Conservation (phyloP, 2,888 invertebrate genomes). For the Drosophila phalerata region DNA sequence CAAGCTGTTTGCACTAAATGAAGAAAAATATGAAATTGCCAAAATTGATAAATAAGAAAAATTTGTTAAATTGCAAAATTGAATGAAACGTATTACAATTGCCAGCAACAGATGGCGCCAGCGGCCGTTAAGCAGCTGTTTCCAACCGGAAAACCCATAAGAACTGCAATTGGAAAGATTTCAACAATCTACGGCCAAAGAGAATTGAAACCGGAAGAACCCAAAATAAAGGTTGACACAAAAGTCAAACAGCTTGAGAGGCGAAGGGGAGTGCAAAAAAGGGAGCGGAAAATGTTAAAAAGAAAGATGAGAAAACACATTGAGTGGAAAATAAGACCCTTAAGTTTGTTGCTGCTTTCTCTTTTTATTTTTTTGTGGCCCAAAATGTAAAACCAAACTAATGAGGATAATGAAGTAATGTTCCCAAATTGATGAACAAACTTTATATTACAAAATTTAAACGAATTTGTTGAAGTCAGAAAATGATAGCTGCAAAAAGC, state of each 20-base stretch:
- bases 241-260: conserved; percentile 2
- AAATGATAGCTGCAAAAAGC: not conserved
- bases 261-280: not conserved
- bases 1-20: conserved; percentile 32
- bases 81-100: conserved; percentile 9
- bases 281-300: not conserved
- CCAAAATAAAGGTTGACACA: conserved; percentile 50
- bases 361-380: conserved; percentile 1
- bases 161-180: conserved; percentile 12
- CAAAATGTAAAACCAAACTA: conserved; percentile 25
- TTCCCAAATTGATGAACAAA: conserved; percentile 25
- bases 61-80: not conserved
- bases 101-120: conserved; percentile 60
- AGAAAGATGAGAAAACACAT: conserved; percentile 38
- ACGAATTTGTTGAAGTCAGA: not conserved
- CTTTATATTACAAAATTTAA: conserved; percentile 8
- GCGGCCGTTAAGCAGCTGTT: conserved; percentile 16
- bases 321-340: conserved; percentile 45
- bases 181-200: not conserved
- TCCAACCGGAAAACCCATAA: conserved; percentile 25
- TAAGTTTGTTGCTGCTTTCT: not conserved
- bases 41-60: conserved; percentile 11
- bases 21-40: not conserved
- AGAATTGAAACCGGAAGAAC: conserved; percentile 44
- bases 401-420: conserved; percentile 36